These are phyloP conservation scores for Siniperca knerii DNA, from an alignment of 2,113 vertebrate genomes.

Conservation along the genomic window DNA sequence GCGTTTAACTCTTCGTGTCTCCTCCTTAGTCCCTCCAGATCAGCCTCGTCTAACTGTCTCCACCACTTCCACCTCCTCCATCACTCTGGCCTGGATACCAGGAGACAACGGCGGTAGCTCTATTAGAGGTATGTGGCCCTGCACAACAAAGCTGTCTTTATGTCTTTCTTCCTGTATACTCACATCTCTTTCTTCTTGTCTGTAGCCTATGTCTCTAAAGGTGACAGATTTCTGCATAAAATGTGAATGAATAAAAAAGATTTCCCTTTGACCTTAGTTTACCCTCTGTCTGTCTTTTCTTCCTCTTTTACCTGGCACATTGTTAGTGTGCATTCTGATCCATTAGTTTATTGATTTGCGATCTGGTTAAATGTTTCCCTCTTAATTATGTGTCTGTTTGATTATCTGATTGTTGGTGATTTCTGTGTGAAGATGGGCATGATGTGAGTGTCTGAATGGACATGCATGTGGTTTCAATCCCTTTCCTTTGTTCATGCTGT, in stretches of 20 bases:
- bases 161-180: slow-evolving; percentile 9
- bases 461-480: slow-evolving; percentile 20
- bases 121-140: slow-evolving; percentile 78
- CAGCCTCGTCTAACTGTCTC: slow-evolving; percentile 97
- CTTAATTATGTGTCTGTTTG: slow-evolving; percentile 54
- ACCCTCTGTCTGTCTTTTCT: neutral
- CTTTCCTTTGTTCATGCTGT: slow-evolving; percentile 35
- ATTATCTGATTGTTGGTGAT: slow-evolving; percentile 58
- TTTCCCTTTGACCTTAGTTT: slow-evolving; percentile 1
- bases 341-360: slow-evolving; percentile 49
- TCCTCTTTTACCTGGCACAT: slow-evolving; percentile 1
- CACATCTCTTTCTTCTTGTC: slow-evolving; percentile 19
- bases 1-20: slow-evolving; percentile 6
- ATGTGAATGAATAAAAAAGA: neutral
- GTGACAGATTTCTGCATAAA: neutral
- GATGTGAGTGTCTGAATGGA: slow-evolving; percentile 27
- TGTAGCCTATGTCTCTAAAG: neutral
- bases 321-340: slow-evolving; percentile 28
- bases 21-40: slow-evolving; percentile 91
- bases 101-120: slow-evolving; percentile 96
- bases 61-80: slow-evolving; percentile 96
- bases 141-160: neutral
- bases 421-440: slow-evolving; percentile 31
- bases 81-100: slow-evolving; percentile 97
- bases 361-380: slow-evolving; percentile 45